Evolutionary conservation across 2,888 invertebrate genomes (phyloP), one percentile per base, ranked within the genome.

Genomic region (Calliopum simillimum): DNA sequence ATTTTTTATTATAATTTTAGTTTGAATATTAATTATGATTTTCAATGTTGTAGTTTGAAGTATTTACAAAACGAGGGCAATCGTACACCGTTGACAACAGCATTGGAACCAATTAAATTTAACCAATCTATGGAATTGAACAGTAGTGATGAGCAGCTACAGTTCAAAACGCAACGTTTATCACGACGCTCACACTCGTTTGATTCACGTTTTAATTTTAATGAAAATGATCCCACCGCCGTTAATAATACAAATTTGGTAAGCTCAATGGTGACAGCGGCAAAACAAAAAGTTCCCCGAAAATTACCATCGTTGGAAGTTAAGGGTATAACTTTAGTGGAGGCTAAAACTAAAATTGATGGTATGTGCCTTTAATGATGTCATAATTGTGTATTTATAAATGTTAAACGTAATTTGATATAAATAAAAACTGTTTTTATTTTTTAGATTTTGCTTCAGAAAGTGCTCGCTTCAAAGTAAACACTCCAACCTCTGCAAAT

Each of bases 41-140:
- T 21, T 21, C 14, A 21, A 14, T 14, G n/a, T n/a, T 21, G 2
- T 80, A 93, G 93, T 76, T 87, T 93, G 73, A 89, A 90, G 62
- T 90, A 91, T 80, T 86, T 93, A 56, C 92, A 89, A 87, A 87
- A 87, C 33, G 81, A 82, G 44, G 77, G 76, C 21, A 75, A 77
- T 43, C 87, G 88, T 84, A 77, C 86, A 74, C 78, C 80, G 81
- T 70, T 86, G 76, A 82, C 86, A 85, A 78, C 79, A 6, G 79
- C 78, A 75, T 79, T 72, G 84, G 88, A 76, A 86, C 88, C 77
- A 53, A 75, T 76, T 69, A 70, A 70, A 51, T 66, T 33, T 13
- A 58, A 58, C 23, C 49, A 12, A 4, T 61, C 68, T 23, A 19
- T 66, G 72, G 21, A 74, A 71, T n/a, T 53, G 13, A 33, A 8